A percentile compares a stretch with the other conserved stretches of the same genome.
Evolutionary conservation across 2,113 vertebrate genomes (phyloP).

Genomic region (Tringa solitaria): DNA sequence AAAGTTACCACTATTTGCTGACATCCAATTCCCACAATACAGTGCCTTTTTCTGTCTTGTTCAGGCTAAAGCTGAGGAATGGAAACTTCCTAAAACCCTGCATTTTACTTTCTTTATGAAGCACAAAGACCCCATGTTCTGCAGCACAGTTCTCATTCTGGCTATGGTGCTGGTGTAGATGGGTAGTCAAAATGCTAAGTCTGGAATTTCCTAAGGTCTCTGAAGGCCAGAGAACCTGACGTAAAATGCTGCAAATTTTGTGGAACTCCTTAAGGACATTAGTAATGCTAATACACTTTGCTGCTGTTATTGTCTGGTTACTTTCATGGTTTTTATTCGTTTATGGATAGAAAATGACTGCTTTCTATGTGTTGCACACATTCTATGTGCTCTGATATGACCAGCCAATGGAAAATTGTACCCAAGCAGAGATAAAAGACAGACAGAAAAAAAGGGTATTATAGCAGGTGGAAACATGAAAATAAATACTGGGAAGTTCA

Average conservation of each 20-base stretch:
- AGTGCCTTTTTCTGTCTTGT: neutral
- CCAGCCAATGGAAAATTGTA: neutral
- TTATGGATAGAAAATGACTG: neutral
- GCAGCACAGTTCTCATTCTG: neutral
- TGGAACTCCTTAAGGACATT: neutral
- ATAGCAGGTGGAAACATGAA: neutral
- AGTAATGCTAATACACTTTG: neutral
- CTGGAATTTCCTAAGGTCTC: neutral
- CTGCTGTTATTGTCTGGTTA: neutral
- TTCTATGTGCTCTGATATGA: neutral
- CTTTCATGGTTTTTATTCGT: neutral
- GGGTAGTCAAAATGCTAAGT: neutral
- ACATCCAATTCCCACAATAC: neutral
- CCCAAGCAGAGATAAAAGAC: neutral
- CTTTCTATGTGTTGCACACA: neutral
- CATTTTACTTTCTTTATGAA: slow-evolving; percentile 34
- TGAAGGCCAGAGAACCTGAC: neutral
- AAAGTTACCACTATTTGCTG: neutral
- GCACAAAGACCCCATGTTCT: neutral
- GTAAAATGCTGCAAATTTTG: neutral
- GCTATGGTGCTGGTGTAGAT: neutral
- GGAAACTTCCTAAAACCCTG: neutral
- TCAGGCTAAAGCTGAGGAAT: neutral
- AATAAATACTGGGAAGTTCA: neutral
- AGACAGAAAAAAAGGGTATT: neutral